A percentile compares a stretch with the other conserved stretches of the same genome.
These are phyloP conservation scores for Apotomis betuletana DNA, from an alignment of 2,888 invertebrate genomes.

Conservation along the genomic window DNA sequence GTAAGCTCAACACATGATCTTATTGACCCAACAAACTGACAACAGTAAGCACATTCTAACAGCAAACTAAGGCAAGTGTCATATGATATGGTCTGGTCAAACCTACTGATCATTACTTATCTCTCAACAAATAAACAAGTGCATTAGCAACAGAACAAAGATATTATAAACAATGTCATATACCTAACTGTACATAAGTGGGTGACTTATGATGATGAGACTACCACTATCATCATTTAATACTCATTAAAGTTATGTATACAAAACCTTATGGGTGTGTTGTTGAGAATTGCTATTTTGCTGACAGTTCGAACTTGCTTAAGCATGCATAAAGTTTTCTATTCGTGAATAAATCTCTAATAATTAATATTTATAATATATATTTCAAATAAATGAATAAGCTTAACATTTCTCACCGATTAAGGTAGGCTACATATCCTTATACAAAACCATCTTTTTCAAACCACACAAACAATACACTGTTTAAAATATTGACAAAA, in stretches of 20 bases:
- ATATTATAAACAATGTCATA: constrained; percentile 18
- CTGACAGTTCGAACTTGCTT: not conserved
- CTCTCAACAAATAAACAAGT: constrained; percentile 37
- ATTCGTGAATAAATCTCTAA: no score
- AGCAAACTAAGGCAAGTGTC: constrained; percentile 53
- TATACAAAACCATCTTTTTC: no score
- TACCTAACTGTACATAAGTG: constrained; percentile 2
- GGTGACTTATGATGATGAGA: not conserved
- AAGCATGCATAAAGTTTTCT: not conserved
- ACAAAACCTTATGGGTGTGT: not conserved
- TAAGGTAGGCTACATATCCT: no score
- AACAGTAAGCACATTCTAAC: constrained; percentile 52
- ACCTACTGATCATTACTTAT: constrained; percentile 40
- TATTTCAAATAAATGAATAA: no score
- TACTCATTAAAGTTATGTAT: constrained; percentile 8
- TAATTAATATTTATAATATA: no score
- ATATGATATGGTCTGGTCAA: constrained; percentile 44
- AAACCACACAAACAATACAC: no score
- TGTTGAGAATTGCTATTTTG: not conserved
- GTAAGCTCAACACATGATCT: constrained; percentile 19
- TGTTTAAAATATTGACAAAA: no score
- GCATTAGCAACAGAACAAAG: constrained; percentile 26
- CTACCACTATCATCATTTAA: constrained; percentile 1
- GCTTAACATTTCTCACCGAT: no score
- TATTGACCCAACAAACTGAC: constrained; percentile 10